phyloP scores from a whole-genome alignment of 1,140 invertebrate species.

The Gonioctena quinquepunctata region DNA sequence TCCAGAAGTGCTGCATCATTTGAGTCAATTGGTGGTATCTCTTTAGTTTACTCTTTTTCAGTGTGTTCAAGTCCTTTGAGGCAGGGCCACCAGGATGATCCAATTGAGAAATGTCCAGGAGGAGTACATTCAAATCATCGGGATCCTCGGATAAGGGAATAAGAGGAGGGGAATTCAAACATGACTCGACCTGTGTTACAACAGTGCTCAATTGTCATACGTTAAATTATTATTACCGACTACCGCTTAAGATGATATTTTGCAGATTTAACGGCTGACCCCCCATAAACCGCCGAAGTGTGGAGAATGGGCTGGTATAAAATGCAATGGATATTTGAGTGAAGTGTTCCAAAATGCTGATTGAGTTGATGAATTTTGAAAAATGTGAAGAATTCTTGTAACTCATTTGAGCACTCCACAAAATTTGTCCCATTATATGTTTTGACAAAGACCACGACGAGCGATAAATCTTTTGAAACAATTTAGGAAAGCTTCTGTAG shows the following conservation, averaged over 20 bases:
- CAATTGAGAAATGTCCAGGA: slow-evolving; percentile 46
- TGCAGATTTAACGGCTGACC: neutral
- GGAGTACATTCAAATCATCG: slow-evolving; percentile 21
- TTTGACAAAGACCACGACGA: slow-evolving; percentile 33
- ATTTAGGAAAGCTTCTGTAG: slow-evolving; percentile 34
- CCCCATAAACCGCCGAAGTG: no score
- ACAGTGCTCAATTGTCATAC: no score
- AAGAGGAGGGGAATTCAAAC: slow-evolving; percentile 27
- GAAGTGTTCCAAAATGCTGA: neutral
- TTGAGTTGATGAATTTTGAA: neutral
- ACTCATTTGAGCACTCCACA: slow-evolving; percentile 8
- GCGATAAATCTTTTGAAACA: slow-evolving; percentile 44
- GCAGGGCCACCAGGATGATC: slow-evolving; percentile 18
- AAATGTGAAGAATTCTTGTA: no score
- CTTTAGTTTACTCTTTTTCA: neutral
- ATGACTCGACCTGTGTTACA: neutral
- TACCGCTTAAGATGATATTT: slow-evolving; percentile 6
- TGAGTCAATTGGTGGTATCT: neutral
- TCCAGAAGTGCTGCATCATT: slow-evolving; percentile 26
- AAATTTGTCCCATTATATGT: slow-evolving; percentile 27
- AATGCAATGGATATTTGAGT: neutral
- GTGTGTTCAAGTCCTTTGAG: slow-evolving; percentile 3
- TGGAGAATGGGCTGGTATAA: no score
- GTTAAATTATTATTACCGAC: no score
- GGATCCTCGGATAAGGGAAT: slow-evolving; percentile 17